Conservation (phyloP, 2,113 vertebrate genomes). For the Platysteira castanea region DNA sequence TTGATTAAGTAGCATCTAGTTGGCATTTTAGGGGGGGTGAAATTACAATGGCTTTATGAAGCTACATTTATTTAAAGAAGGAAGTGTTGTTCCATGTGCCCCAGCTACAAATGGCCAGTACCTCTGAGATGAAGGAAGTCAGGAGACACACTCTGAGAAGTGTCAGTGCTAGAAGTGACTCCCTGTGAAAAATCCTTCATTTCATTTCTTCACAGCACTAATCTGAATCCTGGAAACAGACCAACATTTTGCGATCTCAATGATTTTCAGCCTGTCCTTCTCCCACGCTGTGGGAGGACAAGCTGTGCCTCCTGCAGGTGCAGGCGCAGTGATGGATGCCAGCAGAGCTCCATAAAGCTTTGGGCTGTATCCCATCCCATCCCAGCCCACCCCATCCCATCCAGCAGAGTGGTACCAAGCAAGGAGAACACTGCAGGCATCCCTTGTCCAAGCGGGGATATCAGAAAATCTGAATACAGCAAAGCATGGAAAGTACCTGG, state of each 20-base stretch:
- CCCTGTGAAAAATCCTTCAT: background rate
- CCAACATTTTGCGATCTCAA: background rate
- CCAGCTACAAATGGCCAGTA: background rate
- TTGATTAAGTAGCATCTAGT: background rate
- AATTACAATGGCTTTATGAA: background rate
- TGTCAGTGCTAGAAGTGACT: background rate
- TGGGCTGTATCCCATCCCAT: accelerated
- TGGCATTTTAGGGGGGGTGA: background rate
- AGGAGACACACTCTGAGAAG: background rate
- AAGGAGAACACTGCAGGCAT: background rate
- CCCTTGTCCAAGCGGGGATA: accelerated
- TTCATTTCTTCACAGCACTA: background rate
- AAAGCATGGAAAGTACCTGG: background rate
- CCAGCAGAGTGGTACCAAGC: background rate
- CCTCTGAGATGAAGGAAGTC: background rate
- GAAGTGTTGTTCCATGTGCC: background rate
- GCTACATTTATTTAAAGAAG: background rate
- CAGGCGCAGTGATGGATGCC: accelerated
- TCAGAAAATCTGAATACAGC: background rate
- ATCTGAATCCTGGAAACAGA: background rate
- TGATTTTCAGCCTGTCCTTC: background rate
- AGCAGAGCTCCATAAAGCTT: background rate
- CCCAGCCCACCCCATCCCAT: background rate
- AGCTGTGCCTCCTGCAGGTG: background rate
- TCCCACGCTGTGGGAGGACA: background rate